These are phyloP conservation scores for Alitta virens DNA, from an alignment of 2,888 invertebrate genomes.

Conservation along the genomic window DNA sequence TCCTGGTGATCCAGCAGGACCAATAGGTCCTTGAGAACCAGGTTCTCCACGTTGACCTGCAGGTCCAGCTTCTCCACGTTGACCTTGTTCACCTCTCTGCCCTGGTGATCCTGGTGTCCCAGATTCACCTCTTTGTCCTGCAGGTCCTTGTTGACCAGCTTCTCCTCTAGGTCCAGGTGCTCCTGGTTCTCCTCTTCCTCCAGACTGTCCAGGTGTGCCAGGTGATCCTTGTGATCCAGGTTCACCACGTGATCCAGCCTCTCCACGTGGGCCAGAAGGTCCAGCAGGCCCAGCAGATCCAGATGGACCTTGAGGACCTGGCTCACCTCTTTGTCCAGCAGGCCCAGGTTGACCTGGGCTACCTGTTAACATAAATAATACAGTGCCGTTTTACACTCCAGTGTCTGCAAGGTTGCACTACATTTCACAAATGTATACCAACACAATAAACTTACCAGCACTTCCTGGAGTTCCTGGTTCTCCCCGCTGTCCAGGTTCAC, in stretches of 20 bases:
- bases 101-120: slow-evolving; percentile 12
- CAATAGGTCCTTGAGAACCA: background rate
- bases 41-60: slow-evolving; percentile 16
- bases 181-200: slow-evolving; percentile 17
- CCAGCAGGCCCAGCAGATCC: slow-evolving; percentile 13
- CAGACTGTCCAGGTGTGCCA: slow-evolving; percentile 25
- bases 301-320: slow-evolving; percentile 8
- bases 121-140: slow-evolving; percentile 7
- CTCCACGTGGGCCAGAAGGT: slow-evolving; percentile 62
- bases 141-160: slow-evolving; percentile 27
- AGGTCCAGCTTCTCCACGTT: slow-evolving; percentile 4
- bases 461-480: slow-evolving; percentile 23
- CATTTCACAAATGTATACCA: no score
- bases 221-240: slow-evolving; percentile 17
- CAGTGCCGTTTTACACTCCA: no score
- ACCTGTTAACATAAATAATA: no score
- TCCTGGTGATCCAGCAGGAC: slow-evolving; percentile 16
- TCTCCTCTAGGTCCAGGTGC: slow-evolving; percentile 29
- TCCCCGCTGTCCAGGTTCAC: slow-evolving; percentile 59
- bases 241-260: slow-evolving; percentile 54
- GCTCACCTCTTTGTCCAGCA: slow-evolving; percentile 7
- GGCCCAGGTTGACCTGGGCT: background rate
- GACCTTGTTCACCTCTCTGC: slow-evolving; percentile 1
- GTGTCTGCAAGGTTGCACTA: no score
- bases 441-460: slow-evolving; percentile 10